Evolutionary conservation across 23 tunicate genomes (phyloP), one percentile per base, ranked within the genome.

Genomic region (Oikopleura albicans): DNA sequence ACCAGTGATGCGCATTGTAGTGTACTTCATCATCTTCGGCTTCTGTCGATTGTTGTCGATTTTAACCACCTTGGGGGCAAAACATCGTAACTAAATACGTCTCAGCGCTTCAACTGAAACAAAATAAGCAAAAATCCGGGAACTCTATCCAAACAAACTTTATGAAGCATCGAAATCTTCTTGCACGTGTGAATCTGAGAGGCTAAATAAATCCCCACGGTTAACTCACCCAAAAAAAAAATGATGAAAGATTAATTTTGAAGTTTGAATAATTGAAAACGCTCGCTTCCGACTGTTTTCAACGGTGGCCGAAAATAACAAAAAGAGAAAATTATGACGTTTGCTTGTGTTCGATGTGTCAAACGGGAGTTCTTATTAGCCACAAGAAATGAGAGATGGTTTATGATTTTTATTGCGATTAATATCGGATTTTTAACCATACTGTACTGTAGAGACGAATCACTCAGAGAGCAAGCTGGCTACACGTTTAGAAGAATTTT

Each of bases 51-150:
- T n/a, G n/a, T n/a, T n/a, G n/a, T n/a, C n/a, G n/a, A n/a, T n/a
- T n/a, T n/a, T n/a, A n/a, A n/a, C n/a, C n/a, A n/a, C n/a, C 63
- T 22, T 49, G 63, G 16, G 63, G 63, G 63, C 63, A 49, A 12
- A 49, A 8, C 63, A 49, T 22, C 12, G 63, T 49, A 49, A 49
- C 22, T 22, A 49, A 49, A 49, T 49, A 49, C 63, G 63, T 49
- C 63, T 49, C 63, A 49, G 63, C 63, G 63, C 63, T 49, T 49
- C 63, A 49, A 49, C 63, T n/a, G 63, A 49, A 49, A 49, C 22
- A 49, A 49, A 49, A 49, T 49, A 49, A 49, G 63, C 22, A 8
- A 49, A 49, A 49, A 49, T 8, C 63, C 63, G 63, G 63, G 63
- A 49, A 8, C 63, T 8, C 12, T 22, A 49, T 8, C 12, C 22